These are phyloP conservation scores for Cryptocephalus primarius DNA, from an alignment of 2,888 invertebrate species.

Conservation along the genomic window DNA sequence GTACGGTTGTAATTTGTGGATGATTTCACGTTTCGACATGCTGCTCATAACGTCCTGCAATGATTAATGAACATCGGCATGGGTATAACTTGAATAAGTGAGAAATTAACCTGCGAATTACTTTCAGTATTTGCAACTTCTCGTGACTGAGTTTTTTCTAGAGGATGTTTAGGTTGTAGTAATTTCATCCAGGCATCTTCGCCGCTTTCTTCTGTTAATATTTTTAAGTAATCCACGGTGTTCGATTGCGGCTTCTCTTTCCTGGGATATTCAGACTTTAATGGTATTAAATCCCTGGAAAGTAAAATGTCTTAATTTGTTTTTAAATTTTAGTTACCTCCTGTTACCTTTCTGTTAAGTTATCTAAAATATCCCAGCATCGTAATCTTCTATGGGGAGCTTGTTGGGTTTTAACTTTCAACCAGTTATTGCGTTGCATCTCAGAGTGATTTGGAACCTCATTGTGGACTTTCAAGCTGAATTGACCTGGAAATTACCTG, in stretches of 20 bases:
- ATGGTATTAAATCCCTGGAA: constrained; percentile 21
- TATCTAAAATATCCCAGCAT: constrained; percentile 24
- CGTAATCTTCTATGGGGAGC: constrained; percentile 11
- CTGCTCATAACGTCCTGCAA: no score
- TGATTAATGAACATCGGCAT: no score
- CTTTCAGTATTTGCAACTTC: background rate
- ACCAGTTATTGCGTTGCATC: constrained; percentile 7
- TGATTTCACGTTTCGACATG: background rate
- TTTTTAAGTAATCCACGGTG: background rate
- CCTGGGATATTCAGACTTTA: constrained; percentile 25
- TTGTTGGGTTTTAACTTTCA: constrained; percentile 12
- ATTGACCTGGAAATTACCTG: no score
- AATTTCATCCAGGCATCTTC: constrained; percentile 14
- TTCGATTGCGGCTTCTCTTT: constrained; percentile 7
- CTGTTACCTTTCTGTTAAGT: constrained; percentile 18
- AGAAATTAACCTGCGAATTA: background rate
- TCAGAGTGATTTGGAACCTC: no score
- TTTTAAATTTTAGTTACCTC: background rate
- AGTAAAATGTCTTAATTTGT: background rate
- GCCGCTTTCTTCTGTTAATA: background rate
- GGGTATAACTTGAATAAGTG: no score
- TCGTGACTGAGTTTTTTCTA: background rate
- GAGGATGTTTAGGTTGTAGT: constrained; percentile 13
- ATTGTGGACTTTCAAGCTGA: background rate
- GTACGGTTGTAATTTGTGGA: background rate